Conservation (phyloP, 2,113 vertebrate genomes). For the Stictonetta naevosa region DNA sequence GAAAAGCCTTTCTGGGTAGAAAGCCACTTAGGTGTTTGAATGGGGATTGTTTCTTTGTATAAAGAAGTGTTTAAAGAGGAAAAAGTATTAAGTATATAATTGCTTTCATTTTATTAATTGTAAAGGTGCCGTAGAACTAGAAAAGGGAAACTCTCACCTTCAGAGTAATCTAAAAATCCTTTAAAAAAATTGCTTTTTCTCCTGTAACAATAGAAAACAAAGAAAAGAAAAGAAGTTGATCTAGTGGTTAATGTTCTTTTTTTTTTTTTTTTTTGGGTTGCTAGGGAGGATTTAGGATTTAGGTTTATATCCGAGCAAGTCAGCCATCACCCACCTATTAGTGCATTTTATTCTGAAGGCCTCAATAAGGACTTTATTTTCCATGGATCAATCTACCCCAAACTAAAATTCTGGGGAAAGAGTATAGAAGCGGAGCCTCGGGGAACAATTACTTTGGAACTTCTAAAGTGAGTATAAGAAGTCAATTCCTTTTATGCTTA, state of each 20-base stretch:
- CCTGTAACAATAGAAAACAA: not conserved
- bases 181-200: not conserved
- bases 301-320: conserved; percentile 95
- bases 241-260: not conserved
- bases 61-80: not conserved
- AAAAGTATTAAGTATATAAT: not conserved
- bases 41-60: not conserved
- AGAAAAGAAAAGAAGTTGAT: not conserved
- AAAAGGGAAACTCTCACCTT: not conserved
- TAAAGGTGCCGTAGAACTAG: not conserved
- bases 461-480: conserved; percentile 85
- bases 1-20: not conserved
- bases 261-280: not conserved
- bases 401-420: conserved; percentile 98
- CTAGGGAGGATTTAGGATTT: conserved; percentile 92
- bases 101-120: not conserved
- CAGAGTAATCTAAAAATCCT: not conserved
- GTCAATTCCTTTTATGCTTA: not conserved
- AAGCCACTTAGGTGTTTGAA: not conserved
- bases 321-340: conserved; percentile 95
- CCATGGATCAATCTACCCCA: conserved; percentile 96
- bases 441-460: conserved; percentile 94
- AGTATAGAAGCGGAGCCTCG: conserved; percentile 96
- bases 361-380: conserved; percentile 92
- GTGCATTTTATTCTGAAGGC: conserved; percentile 93